Conservation (phyloP, 2,797 vertebrate genomes). For the Pangasius larnaudii region DNA sequence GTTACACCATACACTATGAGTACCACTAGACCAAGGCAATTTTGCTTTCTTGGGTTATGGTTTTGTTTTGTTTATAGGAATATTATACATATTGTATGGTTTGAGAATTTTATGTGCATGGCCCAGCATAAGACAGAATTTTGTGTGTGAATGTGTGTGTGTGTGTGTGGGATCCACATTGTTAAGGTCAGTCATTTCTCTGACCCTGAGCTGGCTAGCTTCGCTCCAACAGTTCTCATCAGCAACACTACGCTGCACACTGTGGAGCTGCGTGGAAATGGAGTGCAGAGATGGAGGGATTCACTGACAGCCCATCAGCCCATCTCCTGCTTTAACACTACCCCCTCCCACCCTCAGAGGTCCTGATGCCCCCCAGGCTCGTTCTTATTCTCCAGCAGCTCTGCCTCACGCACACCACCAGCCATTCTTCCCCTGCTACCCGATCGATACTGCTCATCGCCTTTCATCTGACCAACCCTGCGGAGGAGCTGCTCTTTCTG, state of each 20-base stretch:
- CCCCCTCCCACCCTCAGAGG: conserved; percentile 51
- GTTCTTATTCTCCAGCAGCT: conserved; percentile 76
- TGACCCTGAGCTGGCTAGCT: conserved; percentile 67
- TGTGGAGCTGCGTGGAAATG: conserved; percentile 50
- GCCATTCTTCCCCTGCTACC: conserved; percentile 61
- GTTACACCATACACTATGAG: not conserved
- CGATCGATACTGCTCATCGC: conserved; percentile 80
- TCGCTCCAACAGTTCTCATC: conserved; percentile 73
- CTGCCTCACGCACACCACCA: conserved; percentile 71
- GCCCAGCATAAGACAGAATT: conserved; percentile 1
- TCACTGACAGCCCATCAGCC: conserved; percentile 68
- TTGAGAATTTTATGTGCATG: conserved; percentile 18
- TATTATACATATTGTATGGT: conserved; percentile 20
- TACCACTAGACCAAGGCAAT: not conserved
- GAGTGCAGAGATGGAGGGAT: conserved; percentile 68
- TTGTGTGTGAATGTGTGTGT: conserved; percentile 38
- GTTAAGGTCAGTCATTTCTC: conserved; percentile 60
- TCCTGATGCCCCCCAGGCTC: conserved; percentile 62
- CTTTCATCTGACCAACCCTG: conserved; percentile 83
- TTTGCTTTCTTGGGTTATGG: not conserved
- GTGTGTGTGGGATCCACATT: conserved; percentile 51
- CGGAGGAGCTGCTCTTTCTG: conserved; percentile 79
- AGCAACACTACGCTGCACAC: conserved; percentile 71
- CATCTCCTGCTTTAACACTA: conserved; percentile 46
- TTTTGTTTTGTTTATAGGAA: conserved; percentile 15